A percentile compares a stretch with the other conserved stretches of the same genome.
Evolutionary conservation across 2,113 vertebrate species (phyloP).

Genomic region (Peucedramus taeniatus): DNA sequence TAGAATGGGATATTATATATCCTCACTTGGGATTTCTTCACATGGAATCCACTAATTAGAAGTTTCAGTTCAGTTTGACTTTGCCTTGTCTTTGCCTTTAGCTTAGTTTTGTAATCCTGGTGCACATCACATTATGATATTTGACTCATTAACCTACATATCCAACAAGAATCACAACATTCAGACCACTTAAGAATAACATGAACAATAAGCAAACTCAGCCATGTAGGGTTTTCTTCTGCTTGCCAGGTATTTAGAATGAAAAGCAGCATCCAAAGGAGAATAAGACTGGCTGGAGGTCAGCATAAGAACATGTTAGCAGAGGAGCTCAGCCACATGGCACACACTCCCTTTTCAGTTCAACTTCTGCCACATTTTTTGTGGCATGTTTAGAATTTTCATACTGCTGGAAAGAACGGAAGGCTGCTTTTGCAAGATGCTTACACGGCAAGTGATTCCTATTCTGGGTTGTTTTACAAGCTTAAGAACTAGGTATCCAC

Average conservation of each 20-base stretch:
- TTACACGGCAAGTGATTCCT: not conserved
- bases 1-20: not conserved
- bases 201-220: not conserved
- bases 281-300: not conserved
- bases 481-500: accelerated
- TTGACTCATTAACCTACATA: not conserved
- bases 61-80: constrained; percentile 16
- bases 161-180: not conserved
- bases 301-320: not conserved
- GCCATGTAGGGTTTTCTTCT: not conserved
- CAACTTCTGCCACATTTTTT: not conserved
- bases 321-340: not conserved
- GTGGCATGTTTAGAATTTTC: not conserved
- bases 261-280: not conserved
- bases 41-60: constrained; percentile 9
- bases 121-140: not conserved
- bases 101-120: not conserved
- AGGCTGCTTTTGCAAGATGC: not conserved
- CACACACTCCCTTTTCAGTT: not conserved
- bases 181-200: not conserved
- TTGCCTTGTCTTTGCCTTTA: not conserved
- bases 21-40: not conserved
- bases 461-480: not conserved
- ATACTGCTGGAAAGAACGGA: not conserved
- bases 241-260: not conserved